Percentiles rank a stretch among this genome's conserved stretches.
Evolutionary conservation across 2,797 vertebrate species (phyloP).

Genomic region (Gadopsis bispinosus): DNA sequence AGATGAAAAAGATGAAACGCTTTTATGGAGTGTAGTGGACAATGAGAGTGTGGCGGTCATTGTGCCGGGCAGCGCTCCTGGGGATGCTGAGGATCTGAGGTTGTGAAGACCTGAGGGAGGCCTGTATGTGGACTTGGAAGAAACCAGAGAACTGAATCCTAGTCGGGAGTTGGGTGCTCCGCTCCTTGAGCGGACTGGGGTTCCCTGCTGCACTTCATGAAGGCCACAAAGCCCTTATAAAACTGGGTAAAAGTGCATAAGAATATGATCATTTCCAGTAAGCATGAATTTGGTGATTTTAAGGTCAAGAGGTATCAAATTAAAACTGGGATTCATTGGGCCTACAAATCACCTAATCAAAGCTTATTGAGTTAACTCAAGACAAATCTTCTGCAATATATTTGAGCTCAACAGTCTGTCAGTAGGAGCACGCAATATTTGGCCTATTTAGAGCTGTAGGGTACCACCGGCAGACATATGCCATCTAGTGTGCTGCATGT

Average conservation of each 20-base stretch:
- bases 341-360: not conserved
- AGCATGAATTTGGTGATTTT: not conserved
- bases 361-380: not conserved
- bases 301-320: not conserved
- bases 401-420: not conserved
- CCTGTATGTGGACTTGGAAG: constrained; percentile 29
- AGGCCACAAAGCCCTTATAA: constrained; percentile 76
- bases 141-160: constrained; percentile 25
- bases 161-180: constrained; percentile 13
- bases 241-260: constrained; percentile 64
- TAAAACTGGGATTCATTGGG: accelerated
- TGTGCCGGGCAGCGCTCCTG: constrained; percentile 23
- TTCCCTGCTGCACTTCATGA: constrained; percentile 76
- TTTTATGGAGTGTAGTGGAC: constrained; percentile 75
- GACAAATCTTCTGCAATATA: not conserved
- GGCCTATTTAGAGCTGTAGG: not conserved
- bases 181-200: constrained; percentile 52
- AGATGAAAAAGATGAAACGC: not conserved
- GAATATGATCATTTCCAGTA: not conserved
- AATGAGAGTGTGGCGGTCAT: constrained; percentile 54
- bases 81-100: constrained; percentile 29
- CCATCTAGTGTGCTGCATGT: not conserved
- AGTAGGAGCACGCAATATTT: not conserved
- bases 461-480: not conserved
- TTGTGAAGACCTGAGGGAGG: constrained; percentile 37